A percentile compares a stretch with the other conserved stretches of the same genome.
Evolutionary conservation across 2,113 vertebrate species (phyloP).

Genomic region (Phalacrocorax carbo): DNA sequence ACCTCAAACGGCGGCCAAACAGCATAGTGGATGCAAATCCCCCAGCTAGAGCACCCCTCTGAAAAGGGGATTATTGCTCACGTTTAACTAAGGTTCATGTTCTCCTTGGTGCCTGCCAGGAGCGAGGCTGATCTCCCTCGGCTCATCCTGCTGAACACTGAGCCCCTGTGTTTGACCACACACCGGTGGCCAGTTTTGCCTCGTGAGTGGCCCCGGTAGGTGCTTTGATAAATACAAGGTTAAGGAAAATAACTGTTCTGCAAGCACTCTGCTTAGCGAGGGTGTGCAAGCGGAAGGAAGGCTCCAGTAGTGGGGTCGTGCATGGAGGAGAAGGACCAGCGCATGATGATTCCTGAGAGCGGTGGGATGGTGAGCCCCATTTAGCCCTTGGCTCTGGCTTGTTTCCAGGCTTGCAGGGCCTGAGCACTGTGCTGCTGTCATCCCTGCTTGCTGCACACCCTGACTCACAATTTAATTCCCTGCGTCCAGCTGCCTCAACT

Average conservation of each 20-base stretch:
- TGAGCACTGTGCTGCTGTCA: background rate
- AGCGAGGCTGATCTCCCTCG: background rate
- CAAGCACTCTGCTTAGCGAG: background rate
- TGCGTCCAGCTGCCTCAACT: background rate
- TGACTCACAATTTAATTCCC: background rate
- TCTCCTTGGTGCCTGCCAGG: background rate
- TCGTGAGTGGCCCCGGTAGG: background rate
- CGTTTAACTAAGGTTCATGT: fast-evolving
- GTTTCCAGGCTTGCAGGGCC: background rate
- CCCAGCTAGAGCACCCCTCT: background rate
- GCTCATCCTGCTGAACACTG: fast-evolving
- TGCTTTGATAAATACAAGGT: background rate
- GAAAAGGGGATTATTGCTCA: background rate
- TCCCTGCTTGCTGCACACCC: background rate
- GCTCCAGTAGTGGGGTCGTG: too few species aligned
- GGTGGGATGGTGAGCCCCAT: background rate
- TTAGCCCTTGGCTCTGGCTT: background rate
- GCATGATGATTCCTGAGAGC: background rate
- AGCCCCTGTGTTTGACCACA: background rate
- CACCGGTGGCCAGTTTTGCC: background rate
- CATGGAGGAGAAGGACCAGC: background rate
- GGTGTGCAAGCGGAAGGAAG: background rate
- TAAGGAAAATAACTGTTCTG: background rate
- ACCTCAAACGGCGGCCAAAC: background rate
- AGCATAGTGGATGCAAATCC: background rate